Evolutionary conservation across 2,113 vertebrate species (phyloP), one percentile per base, ranked within the genome.

Genomic region (Lota lota): DNA sequence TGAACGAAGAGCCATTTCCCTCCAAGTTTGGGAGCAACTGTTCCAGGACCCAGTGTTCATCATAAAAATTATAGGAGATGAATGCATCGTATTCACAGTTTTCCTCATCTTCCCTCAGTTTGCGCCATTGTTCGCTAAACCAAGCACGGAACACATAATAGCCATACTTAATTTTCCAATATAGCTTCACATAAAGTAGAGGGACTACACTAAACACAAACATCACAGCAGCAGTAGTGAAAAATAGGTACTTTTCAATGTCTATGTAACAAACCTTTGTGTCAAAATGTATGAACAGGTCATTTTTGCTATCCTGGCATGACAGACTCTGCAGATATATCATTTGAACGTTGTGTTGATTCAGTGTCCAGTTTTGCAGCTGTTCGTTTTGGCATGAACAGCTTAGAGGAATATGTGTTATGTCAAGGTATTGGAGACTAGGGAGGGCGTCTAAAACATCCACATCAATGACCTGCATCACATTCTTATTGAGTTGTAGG

Each of bases 31-130:
- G 92, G 67, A 92, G 73, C 81, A 97, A 75, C 18, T 94, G 76
- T 5, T 92, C 69, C 76, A 94, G 80, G 5, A 96, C 92, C 94
- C 94, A 96, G 0, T 57, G 66, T 61, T 96, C 93, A 67, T 96
- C 93, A 5, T 79, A 81, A 0, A 92, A 93, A 40, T 93, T 95
- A 77, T 96, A 96, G 70, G 95, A 97, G 75, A 97, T 88, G 1
- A 97, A 97, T 2, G 92, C 94, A 24, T 96, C 94, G 0, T 94
- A 97, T 50, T 85, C 74, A 79, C 90, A 95, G 0, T 88, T 82
- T 75, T 85, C 71, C 80, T 90, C 70, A 66, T 92, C 47, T 66
- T 95, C 84, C 24, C 84, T 69, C 69, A 90, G 80, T 87, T 90
- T 93, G 68, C 92, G 93, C 91, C 92, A 92, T 21, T 78, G 89